phyloP scores from a whole-genome alignment of 2,888 invertebrate species.

The Drosophila rubida region DNA sequence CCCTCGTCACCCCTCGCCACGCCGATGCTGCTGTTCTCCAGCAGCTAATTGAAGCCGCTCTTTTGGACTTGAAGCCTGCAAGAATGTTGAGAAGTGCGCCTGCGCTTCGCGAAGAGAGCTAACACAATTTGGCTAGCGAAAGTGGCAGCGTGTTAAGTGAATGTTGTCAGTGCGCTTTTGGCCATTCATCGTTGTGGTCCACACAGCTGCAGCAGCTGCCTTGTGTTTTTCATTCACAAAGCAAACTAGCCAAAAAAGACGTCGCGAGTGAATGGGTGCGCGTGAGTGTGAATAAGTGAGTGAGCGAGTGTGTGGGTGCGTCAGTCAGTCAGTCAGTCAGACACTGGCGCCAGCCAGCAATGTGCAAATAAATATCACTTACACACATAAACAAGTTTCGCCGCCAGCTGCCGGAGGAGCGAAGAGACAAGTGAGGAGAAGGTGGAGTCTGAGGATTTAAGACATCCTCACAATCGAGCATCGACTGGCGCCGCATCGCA shows the following conservation, averaged over 20 bases:
- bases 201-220: background rate
- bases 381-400: slow-evolving; percentile 50
- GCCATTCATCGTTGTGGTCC: slow-evolving; percentile 45
- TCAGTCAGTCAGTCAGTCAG: slow-evolving; percentile 23
- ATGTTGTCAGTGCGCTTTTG: slow-evolving; percentile 53
- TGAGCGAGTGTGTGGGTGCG: background rate
- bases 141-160: slow-evolving; percentile 15
- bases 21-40: background rate
- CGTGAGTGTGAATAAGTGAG: background rate
- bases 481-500: slow-evolving; percentile 48
- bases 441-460: slow-evolving; percentile 10
- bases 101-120: background rate
- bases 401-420: slow-evolving; percentile 1
- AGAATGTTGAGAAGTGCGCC: slow-evolving; percentile 35
- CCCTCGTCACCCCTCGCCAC: no score
- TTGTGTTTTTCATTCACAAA: background rate
- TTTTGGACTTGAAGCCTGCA: slow-evolving; percentile 10
- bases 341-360: slow-evolving; percentile 60
- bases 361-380: slow-evolving; percentile 70
- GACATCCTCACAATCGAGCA: slow-evolving; percentile 14
- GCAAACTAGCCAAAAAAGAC: slow-evolving; percentile 19
- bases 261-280: slow-evolving; percentile 17
- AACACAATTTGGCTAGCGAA: background rate
- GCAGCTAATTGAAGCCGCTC: slow-evolving; percentile 40
- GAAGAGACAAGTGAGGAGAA: background rate